These are phyloP conservation scores for Lagenorhynchus albirostris DNA, from an alignment of 2,113 vertebrate genomes.

Conservation along the genomic window DNA sequence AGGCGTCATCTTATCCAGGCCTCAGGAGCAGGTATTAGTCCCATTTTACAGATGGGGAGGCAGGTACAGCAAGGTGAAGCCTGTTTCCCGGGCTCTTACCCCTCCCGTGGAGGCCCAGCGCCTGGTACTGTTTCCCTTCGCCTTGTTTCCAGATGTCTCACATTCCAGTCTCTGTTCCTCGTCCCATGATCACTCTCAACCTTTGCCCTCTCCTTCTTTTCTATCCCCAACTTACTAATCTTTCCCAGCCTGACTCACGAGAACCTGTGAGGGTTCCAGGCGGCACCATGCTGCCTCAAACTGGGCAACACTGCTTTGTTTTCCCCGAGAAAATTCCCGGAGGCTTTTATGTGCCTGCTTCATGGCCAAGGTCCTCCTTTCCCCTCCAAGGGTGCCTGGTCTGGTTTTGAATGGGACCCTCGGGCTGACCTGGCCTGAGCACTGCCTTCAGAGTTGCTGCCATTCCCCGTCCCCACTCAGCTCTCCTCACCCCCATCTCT, in stretches of 20 bases:
- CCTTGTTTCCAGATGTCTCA: not conserved
- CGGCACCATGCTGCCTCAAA: rapidly evolving
- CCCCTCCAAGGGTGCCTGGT: rapidly evolving
- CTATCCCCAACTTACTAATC: not conserved
- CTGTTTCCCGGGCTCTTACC: rapidly evolving
- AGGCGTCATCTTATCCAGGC: not conserved
- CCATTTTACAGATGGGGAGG: not conserved
- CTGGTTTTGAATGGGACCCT: not conserved
- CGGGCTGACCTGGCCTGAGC: not conserved
- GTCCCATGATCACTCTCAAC: not conserved
- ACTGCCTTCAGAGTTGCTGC: rapidly evolving
- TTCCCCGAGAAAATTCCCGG: not conserved
- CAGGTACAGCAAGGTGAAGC: not conserved
- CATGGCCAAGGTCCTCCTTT: too few species aligned
- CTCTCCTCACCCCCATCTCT: not conserved
- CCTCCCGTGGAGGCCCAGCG: rapidly evolving
- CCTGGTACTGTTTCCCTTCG: not conserved
- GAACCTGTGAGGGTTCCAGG: not conserved
- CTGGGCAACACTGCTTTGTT: rapidly evolving
- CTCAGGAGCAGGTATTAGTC: rapidly evolving
- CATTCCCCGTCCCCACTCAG: rapidly evolving
- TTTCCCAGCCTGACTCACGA: not conserved
- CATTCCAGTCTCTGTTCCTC: not conserved
- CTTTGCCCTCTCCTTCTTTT: not conserved
- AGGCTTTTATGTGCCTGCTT: not conserved